phyloP scores from a whole-genome alignment of 2,888 invertebrate genomes.

The Nymphalis urticae region DNA sequence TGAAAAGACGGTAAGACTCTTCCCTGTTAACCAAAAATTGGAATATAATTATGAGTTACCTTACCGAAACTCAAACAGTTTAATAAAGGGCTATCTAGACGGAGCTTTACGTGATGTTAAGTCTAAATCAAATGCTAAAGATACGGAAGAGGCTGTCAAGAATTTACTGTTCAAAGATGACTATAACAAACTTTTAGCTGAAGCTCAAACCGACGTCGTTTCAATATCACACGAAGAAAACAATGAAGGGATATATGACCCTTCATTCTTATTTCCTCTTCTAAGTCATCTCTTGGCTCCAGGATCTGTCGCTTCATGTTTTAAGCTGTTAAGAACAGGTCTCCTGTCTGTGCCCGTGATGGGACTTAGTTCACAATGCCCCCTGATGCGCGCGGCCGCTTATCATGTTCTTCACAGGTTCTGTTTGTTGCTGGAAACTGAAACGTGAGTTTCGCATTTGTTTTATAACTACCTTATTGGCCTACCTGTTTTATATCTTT shows the following conservation, averaged over 20 bases:
- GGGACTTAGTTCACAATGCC: slow-evolving; percentile 86
- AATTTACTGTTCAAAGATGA: slow-evolving; percentile 50
- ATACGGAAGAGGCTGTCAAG: slow-evolving; percentile 51
- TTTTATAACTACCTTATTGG: too few species aligned
- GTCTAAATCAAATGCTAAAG: slow-evolving; percentile 52
- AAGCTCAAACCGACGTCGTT: slow-evolving; percentile 49
- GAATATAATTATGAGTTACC: slow-evolving; percentile 69
- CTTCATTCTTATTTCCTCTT: slow-evolving; percentile 89
- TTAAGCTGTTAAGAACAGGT: slow-evolving; percentile 86
- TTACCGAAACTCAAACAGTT: slow-evolving; percentile 38
- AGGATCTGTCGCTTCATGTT: slow-evolving; percentile 87
- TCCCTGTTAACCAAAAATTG: slow-evolving; percentile 84
- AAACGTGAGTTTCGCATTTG: slow-evolving; percentile 73
- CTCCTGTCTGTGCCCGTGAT: slow-evolving; percentile 86
- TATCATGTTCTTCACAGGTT: slow-evolving; percentile 88
- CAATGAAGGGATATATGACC: slow-evolving; percentile 86
- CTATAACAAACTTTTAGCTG: slow-evolving; percentile 46
- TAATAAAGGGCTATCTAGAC: slow-evolving; percentile 42
- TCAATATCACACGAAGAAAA: slow-evolving; percentile 51
- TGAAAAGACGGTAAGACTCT: slow-evolving; percentile 85
- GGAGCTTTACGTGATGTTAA: slow-evolving; percentile 51
- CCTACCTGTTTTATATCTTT: not conserved
- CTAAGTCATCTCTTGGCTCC: slow-evolving; percentile 88
- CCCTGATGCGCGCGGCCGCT: slow-evolving; percentile 85
- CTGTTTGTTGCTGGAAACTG: slow-evolving; percentile 87